Evolutionary conservation across 2,888 invertebrate species (phyloP).

Genomic region (Odontocerum albicorne): DNA sequence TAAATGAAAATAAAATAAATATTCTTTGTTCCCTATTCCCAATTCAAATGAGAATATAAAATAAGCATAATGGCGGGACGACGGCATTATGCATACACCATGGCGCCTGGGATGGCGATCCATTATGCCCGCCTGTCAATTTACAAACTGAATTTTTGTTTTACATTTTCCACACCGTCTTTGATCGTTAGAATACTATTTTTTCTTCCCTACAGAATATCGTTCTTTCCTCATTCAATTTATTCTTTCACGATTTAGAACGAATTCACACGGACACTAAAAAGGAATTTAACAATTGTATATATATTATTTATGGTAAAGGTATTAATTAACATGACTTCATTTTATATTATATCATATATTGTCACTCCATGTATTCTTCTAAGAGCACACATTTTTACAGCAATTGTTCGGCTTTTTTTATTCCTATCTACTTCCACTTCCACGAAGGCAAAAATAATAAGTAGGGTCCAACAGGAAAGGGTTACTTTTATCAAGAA

Average conservation of each 20-base stretch:
- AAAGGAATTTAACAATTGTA: too few relatives aligned
- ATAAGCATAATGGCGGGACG: conserved; percentile 16
- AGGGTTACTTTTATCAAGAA: too few relatives aligned
- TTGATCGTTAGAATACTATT: conserved; percentile 15
- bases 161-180: conserved; percentile 20
- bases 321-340: too few relatives aligned
- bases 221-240: conserved; percentile 6
- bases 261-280: not conserved
- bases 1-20: too few relatives aligned
- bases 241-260: conserved; percentile 13
- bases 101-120: conserved; percentile 32
- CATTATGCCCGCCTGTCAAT: conserved; percentile 32
- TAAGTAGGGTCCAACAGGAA: too few relatives aligned
- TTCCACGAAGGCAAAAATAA: too few relatives aligned
- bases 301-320: too few relatives aligned
- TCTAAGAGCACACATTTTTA: too few relatives aligned
- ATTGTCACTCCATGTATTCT: too few relatives aligned
- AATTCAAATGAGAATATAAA: conserved; percentile 12
- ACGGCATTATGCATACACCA: conserved; percentile 22
- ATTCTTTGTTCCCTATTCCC: not conserved
- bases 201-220: not conserved
- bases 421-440: too few relatives aligned
- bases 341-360: too few relatives aligned
- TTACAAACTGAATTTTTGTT: conserved; percentile 31
- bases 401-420: too few relatives aligned